A percentile compares a stretch with the other conserved stretches of the same genome.
Conservation (phyloP, 2,113 vertebrate species). For the Amphiprion percula region DNA sequence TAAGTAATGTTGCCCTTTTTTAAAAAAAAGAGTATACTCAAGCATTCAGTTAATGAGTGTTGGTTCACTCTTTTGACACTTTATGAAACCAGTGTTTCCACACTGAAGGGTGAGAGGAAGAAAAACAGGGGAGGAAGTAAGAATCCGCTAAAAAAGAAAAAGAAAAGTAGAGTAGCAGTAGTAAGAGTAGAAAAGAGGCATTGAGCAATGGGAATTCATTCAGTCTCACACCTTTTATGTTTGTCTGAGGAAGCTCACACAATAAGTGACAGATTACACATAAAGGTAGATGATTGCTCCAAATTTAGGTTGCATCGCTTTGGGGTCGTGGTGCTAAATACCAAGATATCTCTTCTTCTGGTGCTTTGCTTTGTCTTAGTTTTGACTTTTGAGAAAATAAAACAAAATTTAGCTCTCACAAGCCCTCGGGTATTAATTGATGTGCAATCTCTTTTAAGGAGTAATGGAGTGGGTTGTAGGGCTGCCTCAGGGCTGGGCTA, state of each 20-base stretch:
- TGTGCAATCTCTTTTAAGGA: too few relatives aligned
- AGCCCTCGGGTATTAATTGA: too few relatives aligned
- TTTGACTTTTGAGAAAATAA: too few relatives aligned
- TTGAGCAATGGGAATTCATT: conserved; percentile 22
- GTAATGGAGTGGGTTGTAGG: too few relatives aligned
- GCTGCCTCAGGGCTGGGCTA: too few relatives aligned
- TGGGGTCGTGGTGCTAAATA: background rate
- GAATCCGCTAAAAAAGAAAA: background rate
- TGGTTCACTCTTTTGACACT: background rate
- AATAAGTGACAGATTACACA: conserved; percentile 63
- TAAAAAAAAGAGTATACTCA: background rate
- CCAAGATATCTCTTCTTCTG: background rate
- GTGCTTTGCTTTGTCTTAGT: background rate
- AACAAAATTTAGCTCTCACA: too few relatives aligned
- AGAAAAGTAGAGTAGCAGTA: too few relatives aligned
- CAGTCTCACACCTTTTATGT: background rate
- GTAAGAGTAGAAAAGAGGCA: background rate
- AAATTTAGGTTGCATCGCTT: conserved; percentile 1
- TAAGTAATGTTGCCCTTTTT: background rate
- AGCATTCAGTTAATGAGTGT: background rate
- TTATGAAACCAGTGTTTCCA: background rate
- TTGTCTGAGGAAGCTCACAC: conserved; percentile 22
- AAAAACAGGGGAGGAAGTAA: background rate
- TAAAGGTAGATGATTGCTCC: conserved; percentile 57
- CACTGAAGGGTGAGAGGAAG: background rate